phyloP scores from a whole-genome alignment of 2,888 invertebrate species.

The Drosophila anomalata region DNA sequence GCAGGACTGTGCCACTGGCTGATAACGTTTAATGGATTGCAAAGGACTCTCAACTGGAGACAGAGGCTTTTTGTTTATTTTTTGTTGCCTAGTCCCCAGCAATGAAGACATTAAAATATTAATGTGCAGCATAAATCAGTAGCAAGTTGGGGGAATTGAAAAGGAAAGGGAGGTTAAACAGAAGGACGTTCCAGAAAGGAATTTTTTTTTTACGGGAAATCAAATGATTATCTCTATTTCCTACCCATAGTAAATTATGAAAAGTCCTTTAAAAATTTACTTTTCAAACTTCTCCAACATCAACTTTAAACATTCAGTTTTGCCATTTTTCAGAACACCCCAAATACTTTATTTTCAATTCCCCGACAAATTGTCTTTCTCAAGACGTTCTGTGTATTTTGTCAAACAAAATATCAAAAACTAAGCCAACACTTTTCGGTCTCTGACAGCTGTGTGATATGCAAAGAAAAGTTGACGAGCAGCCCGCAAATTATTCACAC shows the following conservation, averaged over 20 bases:
- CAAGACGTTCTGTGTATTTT: slow-evolving; percentile 21
- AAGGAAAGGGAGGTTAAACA: neutral
- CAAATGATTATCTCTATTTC: neutral
- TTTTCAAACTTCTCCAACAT: neutral
- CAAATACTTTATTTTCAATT: slow-evolving; percentile 24
- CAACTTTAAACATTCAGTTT: neutral
- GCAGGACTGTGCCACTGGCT: slow-evolving; percentile 66
- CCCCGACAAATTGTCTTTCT: slow-evolving; percentile 30
- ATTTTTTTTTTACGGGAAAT: neutral
- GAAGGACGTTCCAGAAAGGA: slow-evolving; percentile 8
- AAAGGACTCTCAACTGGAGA: slow-evolving; percentile 32
- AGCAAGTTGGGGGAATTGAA: slow-evolving; percentile 8
- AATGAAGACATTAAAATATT: slow-evolving; percentile 80
- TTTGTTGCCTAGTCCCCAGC: slow-evolving; percentile 51
- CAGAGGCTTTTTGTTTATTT: slow-evolving; percentile 38
- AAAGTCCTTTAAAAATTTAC: neutral
- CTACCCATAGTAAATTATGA: too few relatives aligned
- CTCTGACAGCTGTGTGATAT: slow-evolving; percentile 55
- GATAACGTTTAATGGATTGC: slow-evolving; percentile 77
- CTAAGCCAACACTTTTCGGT: slow-evolving; percentile 47
- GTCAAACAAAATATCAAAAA: slow-evolving; percentile 49
- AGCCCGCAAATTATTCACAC: slow-evolving; percentile 62
- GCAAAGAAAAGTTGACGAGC: slow-evolving; percentile 68
- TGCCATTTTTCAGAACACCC: neutral
- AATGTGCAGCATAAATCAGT: slow-evolving; percentile 75